Percentiles rank a stretch among this genome's conserved stretches.
These are phyloP conservation scores for Dryoscopus gambensis DNA, from an alignment of 2,113 vertebrate species.

Conservation along the genomic window DNA sequence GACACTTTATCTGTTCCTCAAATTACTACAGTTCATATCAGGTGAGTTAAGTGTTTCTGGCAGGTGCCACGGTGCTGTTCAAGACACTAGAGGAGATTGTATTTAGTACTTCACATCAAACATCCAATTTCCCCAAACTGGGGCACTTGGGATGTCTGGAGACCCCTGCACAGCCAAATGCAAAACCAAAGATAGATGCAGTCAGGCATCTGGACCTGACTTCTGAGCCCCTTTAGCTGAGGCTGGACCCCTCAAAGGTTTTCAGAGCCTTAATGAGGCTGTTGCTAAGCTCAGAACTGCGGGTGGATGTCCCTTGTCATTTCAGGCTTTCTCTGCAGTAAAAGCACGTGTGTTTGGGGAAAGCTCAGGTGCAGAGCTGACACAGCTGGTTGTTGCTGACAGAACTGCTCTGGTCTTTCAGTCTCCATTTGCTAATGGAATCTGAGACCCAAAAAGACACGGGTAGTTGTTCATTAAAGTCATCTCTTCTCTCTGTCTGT, in stretches of 20 bases:
- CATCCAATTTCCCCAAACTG: neutral
- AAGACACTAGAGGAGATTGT: neutral
- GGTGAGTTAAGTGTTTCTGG: neutral
- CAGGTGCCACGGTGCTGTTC: neutral
- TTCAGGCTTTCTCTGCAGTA: neutral
- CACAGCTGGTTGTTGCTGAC: neutral
- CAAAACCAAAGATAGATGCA: neutral
- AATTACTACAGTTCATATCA: neutral
- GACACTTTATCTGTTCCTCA: neutral
- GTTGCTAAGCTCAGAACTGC: neutral
- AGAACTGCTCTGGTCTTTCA: neutral
- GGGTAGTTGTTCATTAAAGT: slow-evolving; percentile 34
- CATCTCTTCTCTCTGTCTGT: slow-evolving; percentile 18
- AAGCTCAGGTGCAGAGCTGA: neutral
- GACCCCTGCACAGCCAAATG: neutral
- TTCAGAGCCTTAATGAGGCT: neutral
- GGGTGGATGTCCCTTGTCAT: neutral
- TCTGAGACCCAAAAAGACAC: neutral
- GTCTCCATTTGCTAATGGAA: slow-evolving; percentile 19
- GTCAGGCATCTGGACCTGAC: neutral
- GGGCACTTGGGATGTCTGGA: neutral
- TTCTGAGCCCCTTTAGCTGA: neutral
- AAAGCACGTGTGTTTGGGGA: neutral
- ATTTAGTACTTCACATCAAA: neutral
- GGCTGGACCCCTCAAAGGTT: neutral